These are phyloP conservation scores for Sebastolobus alascanus DNA, from an alignment of 2,797 vertebrate genomes.

Conservation along the genomic window DNA sequence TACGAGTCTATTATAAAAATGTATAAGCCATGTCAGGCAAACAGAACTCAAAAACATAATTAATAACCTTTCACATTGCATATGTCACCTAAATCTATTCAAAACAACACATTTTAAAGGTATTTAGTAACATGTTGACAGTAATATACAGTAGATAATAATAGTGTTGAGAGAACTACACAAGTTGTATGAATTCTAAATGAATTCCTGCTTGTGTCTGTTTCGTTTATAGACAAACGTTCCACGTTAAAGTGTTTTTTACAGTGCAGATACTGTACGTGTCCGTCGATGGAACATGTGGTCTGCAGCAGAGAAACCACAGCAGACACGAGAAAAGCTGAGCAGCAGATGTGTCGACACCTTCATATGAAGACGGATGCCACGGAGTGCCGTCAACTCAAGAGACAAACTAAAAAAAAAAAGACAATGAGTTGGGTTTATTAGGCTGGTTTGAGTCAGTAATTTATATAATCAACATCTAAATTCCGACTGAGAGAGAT, in stretches of 20 bases:
- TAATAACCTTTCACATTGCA: constrained; percentile 10
- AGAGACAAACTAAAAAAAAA: constrained; percentile 5
- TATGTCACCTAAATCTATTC: constrained; percentile 17
- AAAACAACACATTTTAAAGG: constrained; percentile 3
- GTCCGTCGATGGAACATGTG: background rate
- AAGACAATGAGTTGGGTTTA: too few species aligned
- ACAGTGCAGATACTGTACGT: background rate
- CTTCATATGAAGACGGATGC: background rate
- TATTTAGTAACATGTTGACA: constrained; percentile 20
- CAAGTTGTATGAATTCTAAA: constrained; percentile 1
- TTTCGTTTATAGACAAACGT: background rate
- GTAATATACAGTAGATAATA: constrained; percentile 16
- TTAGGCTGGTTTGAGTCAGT: background rate
- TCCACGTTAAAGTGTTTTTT: constrained; percentile 1
- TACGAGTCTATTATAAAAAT: background rate
- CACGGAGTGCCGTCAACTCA: background rate
- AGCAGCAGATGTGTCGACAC: background rate
- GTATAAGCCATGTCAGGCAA: background rate
- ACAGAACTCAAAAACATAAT: background rate
- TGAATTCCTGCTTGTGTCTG: constrained; percentile 21
- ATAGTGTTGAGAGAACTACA: constrained; percentile 1
- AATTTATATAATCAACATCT: background rate
- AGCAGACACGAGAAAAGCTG: background rate
- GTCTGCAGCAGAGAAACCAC: constrained; percentile 3
- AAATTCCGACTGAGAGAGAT: background rate